Percentiles rank a stretch among this genome's conserved stretches.
These are phyloP conservation scores for Hyperopisus bebe DNA, from an alignment of 2,113 vertebrate genomes.

Conservation along the genomic window DNA sequence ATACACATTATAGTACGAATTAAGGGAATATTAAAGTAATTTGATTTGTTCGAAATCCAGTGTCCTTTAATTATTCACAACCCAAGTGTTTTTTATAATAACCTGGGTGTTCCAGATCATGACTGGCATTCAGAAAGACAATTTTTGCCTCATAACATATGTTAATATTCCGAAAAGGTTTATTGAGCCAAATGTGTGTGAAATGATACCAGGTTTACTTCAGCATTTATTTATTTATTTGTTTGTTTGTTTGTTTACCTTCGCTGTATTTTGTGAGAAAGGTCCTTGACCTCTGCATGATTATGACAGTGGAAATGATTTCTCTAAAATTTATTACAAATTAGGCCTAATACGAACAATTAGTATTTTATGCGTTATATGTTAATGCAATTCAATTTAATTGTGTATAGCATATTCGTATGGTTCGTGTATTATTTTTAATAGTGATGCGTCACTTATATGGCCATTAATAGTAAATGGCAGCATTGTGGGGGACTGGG, in stretches of 20 bases:
- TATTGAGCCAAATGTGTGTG: not conserved
- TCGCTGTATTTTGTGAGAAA: not conserved
- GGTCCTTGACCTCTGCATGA: not conserved
- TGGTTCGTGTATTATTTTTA: not conserved
- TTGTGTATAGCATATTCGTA: not conserved
- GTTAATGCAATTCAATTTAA: not conserved
- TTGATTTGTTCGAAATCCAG: not conserved
- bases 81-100: not conserved
- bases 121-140: not conserved
- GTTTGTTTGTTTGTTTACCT: not conserved
- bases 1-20: not conserved
- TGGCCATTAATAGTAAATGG: not conserved
- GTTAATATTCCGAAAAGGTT: not conserved
- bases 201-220: not conserved
- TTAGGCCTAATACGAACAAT: not conserved
- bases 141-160: not conserved
- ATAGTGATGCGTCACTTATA: not conserved
- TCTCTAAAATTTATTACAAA: not conserved
- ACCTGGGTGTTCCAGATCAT: not conserved
- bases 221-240: not conserved
- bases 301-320: not conserved
- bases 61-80: not conserved
- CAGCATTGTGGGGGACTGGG: not conserved
- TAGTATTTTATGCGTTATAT: not conserved
- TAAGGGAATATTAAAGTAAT: not conserved